Evolutionary conservation across 2,113 vertebrate genomes (phyloP).

Genomic region (Naja naja): DNA sequence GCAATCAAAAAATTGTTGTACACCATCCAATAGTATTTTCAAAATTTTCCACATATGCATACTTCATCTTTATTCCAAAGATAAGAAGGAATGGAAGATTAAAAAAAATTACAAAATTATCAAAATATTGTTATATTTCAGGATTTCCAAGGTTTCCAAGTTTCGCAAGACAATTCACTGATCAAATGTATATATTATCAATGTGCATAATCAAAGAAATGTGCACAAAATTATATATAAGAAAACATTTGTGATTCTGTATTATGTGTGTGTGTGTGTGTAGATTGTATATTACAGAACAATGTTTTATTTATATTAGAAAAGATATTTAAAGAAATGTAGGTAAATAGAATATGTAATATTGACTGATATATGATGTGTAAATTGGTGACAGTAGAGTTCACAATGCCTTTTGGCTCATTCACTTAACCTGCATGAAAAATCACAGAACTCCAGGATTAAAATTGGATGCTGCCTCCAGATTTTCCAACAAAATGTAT

Average conservation of each 20-base stretch:
- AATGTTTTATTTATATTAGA: neutral
- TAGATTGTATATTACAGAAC: neutral
- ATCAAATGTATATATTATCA: neutral
- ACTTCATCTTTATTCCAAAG: no score
- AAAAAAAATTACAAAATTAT: neutral
- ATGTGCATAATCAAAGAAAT: neutral
- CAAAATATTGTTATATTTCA: neutral
- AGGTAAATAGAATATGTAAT: neutral
- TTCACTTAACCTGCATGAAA: neutral
- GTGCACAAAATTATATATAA: neutral
- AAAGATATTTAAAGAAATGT: neutral
- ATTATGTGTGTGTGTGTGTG: neutral
- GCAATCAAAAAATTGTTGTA: neutral
- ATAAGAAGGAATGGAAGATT: neutral
- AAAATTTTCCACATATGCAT: neutral
- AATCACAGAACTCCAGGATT: neutral
- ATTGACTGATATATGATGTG: neutral
- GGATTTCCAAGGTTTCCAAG: neutral
- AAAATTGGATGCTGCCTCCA: neutral
- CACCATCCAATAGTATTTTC: neutral
- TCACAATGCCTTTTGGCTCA: neutral
- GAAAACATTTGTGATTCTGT: neutral
- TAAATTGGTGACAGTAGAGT: neutral
- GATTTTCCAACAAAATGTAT: neutral
- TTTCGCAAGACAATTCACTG: neutral